Percentiles rank a stretch among this genome's conserved stretches.
Evolutionary conservation across 2,113 vertebrate genomes (phyloP).

Genomic region (Rhabdornis inornatus): DNA sequence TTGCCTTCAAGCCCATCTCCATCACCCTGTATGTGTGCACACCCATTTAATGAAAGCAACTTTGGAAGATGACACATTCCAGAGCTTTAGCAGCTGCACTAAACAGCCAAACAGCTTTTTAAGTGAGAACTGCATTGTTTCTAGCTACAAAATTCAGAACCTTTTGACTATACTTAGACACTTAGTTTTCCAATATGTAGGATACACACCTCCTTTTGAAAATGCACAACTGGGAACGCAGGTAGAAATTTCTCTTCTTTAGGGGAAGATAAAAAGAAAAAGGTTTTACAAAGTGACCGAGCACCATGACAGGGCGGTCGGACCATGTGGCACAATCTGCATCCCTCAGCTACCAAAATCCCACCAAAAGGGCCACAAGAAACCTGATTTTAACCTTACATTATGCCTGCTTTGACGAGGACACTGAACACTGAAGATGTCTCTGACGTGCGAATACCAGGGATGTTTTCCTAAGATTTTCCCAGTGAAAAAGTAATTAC

Average conservation of each 20-base stretch:
- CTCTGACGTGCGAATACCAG: background rate
- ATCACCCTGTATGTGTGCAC: background rate
- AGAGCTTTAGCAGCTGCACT: background rate
- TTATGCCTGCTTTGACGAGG: background rate
- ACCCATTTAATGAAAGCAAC: background rate
- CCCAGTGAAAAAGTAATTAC: background rate
- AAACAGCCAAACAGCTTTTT: background rate
- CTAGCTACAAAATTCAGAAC: background rate
- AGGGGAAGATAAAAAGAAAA: background rate
- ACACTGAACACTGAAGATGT: background rate
- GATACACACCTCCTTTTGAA: background rate
- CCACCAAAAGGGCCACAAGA: background rate
- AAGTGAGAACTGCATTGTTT: background rate
- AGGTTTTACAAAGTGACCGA: background rate
- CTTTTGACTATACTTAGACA: background rate
- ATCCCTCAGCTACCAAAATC: background rate
- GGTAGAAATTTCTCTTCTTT: background rate
- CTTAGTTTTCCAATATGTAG: background rate
- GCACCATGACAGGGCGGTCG: fast-evolving
- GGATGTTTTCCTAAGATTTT: background rate
- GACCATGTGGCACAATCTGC: fast-evolving
- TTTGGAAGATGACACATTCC: background rate
- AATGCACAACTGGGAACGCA: background rate
- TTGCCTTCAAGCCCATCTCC: background rate
- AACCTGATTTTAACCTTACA: background rate